phyloP scores from a whole-genome alignment of 2,888 invertebrate species.

The Dexiosoma caninum region DNA sequence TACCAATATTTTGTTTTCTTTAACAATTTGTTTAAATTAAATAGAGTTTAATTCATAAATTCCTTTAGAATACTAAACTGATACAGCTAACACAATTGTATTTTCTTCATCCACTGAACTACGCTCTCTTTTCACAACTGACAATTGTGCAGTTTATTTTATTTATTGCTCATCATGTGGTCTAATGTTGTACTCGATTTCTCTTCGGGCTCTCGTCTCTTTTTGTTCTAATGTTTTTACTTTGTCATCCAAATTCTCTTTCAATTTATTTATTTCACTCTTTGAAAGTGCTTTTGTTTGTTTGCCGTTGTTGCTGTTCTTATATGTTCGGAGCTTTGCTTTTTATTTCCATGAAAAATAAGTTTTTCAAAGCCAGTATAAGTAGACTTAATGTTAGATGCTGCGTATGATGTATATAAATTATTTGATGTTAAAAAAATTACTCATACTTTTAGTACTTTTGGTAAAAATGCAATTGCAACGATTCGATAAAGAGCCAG shows the following conservation, averaged over 20 bases:
- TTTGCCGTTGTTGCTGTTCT: too few species aligned
- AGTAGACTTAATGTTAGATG: background rate
- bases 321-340: too few species aligned
- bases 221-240: background rate
- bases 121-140: constrained; percentile 66
- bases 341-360: too few species aligned
- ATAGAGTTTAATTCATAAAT: constrained; percentile 20
- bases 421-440: constrained; percentile 38
- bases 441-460: constrained; percentile 45
- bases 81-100: constrained; percentile 40
- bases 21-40: constrained; percentile 7
- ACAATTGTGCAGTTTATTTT: constrained; percentile 49
- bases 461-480: too few species aligned
- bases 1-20: constrained; percentile 33
- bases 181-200: constrained; percentile 37
- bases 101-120: constrained; percentile 64
- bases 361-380: constrained; percentile 8
- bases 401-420: constrained; percentile 56
- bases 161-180: constrained; percentile 44
- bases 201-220: constrained; percentile 29
- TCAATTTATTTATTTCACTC: constrained; percentile 3
- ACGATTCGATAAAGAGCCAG: too few species aligned
- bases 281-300: constrained; percentile 5
- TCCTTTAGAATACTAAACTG: constrained; percentile 21
- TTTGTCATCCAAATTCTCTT: constrained; percentile 20